Percentiles rank a stretch among this genome's conserved stretches.
These are phyloP conservation scores for Sepioteuthis lessoniana DNA, from an alignment of 2,888 invertebrate species.

Conservation along the genomic window DNA sequence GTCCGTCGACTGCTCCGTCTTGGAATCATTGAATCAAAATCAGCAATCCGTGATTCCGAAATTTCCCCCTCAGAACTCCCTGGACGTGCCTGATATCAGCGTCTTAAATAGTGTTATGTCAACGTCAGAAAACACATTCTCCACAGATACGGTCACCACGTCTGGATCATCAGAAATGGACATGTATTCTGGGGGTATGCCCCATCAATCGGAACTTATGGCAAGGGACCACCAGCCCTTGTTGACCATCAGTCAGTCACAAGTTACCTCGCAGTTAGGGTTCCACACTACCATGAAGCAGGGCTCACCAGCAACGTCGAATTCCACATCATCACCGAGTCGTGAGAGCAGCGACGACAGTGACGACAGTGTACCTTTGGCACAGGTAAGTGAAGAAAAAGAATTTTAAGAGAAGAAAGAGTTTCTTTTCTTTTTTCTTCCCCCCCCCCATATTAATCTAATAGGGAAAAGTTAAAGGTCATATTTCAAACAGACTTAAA, in stretches of 20 bases:
- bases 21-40: slow-evolving; percentile 60
- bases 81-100: slow-evolving; percentile 72
- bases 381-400: slow-evolving; percentile 66
- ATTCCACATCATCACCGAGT: slow-evolving; percentile 77
- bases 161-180: slow-evolving; percentile 51
- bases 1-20: slow-evolving; percentile 46
- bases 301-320: slow-evolving; percentile 59
- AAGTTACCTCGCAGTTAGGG: slow-evolving; percentile 61
- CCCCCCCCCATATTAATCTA: too few species aligned
- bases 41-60: slow-evolving; percentile 63
- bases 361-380: slow-evolving; percentile 80
- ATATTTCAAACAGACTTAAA: too few species aligned
- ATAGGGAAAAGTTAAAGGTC: too few species aligned
- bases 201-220: slow-evolving; percentile 46
- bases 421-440: not conserved
- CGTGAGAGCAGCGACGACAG: slow-evolving; percentile 88
- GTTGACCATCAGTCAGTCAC: slow-evolving; percentile 62
- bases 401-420: not conserved
- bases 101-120: slow-evolving; percentile 60
- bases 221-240: slow-evolving; percentile 53
- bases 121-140: slow-evolving; percentile 39
- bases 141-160: slow-evolving; percentile 51
- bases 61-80: slow-evolving; percentile 72
- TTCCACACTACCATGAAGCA: slow-evolving; percentile 58
- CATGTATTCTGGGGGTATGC: slow-evolving; percentile 40